Conservation (phyloP, 2,797 vertebrate species). For the Pseudochromis fuscus region DNA sequence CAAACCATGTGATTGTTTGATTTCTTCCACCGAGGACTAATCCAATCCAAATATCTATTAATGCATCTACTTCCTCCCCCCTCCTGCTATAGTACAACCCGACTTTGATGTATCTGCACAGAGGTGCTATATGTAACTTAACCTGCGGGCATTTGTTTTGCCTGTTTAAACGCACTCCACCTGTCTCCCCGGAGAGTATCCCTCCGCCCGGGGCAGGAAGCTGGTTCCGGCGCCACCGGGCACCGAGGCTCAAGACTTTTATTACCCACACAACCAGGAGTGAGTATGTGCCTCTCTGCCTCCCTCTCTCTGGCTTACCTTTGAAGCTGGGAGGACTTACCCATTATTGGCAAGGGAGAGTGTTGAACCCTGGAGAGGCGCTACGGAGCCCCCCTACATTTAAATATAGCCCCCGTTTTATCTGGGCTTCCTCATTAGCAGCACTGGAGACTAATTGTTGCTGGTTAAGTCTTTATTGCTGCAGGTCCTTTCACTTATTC, state of each 20-base stretch:
- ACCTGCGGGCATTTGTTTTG: conserved; percentile 59
- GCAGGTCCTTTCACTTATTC: conserved; percentile 79
- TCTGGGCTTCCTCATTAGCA: conserved; percentile 90
- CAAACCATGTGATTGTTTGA: background rate
- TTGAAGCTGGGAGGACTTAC: conserved; percentile 79
- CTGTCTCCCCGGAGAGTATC: conserved; percentile 37
- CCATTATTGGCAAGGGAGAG: conserved; percentile 83
- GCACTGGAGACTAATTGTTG: conserved; percentile 93
- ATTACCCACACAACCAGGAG: conserved; percentile 63
- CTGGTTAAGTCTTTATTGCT: conserved; percentile 91
- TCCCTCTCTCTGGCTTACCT: conserved; percentile 65
- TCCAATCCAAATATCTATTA: background rate
- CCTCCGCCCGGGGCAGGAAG: conserved; percentile 24
- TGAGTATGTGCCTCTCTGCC: conserved; percentile 49
- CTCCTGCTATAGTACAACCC: background rate
- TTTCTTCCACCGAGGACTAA: background rate
- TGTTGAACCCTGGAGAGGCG: conserved; percentile 86
- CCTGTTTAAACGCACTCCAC: conserved; percentile 36
- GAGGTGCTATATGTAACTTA: conserved; percentile 26
- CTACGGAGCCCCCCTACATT: conserved; percentile 84
- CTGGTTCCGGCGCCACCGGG: conserved; percentile 41
- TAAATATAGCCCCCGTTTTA: conserved; percentile 91
- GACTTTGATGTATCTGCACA: conserved; percentile 18
- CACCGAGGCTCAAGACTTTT: conserved; percentile 68
- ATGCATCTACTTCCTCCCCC: background rate